Evolutionary conservation across 2,888 invertebrate genomes (phyloP).

Genomic region (Dicranocentrus wangi): DNA sequence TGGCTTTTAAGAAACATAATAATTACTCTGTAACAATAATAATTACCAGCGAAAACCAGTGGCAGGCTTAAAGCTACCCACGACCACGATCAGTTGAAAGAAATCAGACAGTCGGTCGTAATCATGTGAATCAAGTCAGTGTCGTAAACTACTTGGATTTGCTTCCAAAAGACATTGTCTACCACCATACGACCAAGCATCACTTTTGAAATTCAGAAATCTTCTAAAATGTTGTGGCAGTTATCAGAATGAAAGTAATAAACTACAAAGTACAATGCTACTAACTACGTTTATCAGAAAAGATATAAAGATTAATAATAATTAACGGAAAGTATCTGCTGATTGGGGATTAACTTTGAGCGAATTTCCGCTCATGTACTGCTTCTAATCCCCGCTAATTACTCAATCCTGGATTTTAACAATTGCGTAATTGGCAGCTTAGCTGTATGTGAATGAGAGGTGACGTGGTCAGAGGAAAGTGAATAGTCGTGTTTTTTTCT

Average conservation of each 20-base stretch:
- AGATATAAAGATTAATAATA: too few relatives aligned
- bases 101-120: not conserved
- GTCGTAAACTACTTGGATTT: not conserved
- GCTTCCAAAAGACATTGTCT: not conserved
- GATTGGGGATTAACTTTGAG: too few relatives aligned
- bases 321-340: too few relatives aligned
- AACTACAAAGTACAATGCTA: not conserved
- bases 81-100: not conserved
- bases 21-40: constrained; percentile 37
- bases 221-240: too few relatives aligned
- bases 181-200: too few relatives aligned
- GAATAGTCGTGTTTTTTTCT: not conserved
- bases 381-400: too few relatives aligned
- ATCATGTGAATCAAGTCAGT: not conserved
- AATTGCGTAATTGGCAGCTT: too few relatives aligned
- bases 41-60: constrained; percentile 35
- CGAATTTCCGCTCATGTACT: too few relatives aligned
- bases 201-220: too few relatives aligned
- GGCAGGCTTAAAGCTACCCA: constrained; percentile 1
- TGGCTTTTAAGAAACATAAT: constrained; percentile 25
- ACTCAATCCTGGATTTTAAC: too few relatives aligned
- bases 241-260: too few relatives aligned
- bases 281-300: not conserved
- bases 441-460: not conserved
- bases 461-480: not conserved